Evolutionary conservation across 2,888 invertebrate species (phyloP), one percentile per base, ranked within the genome.

Genomic region (Tachina fera): DNA sequence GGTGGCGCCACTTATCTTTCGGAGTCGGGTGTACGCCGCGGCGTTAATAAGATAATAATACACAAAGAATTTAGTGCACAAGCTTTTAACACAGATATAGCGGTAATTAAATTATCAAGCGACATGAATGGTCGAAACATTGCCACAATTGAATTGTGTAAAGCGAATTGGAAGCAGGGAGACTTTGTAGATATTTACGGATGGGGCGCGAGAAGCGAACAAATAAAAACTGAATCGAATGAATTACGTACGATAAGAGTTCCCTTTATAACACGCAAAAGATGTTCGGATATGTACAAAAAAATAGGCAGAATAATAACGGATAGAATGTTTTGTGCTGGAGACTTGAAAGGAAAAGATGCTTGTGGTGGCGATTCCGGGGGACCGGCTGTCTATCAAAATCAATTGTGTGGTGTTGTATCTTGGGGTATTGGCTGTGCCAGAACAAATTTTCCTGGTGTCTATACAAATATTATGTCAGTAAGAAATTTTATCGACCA

Each of bases 391-490:
- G 88, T 90, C 10, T 88, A 80, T 71, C 87, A 87, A 4, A 89
- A 90, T 3, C 79, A 89, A 67, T 87, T 92, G 88, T 87, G 92
- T 95, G 97, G 96, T n/a, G 93, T 97, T 8, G 96, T 96, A 0
- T 96, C 96, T 0, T 92, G 89, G 84, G 92, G 91, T 22, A 74
- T 88, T 39, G 88, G 89, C 0, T 92, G 91, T 63, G 92, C 89
- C 31, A 87, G 88, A 88, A 94, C 95, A 0, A 94, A 95, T 87
- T 95, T 94, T 89, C 97, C 97, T 0, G 97, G 97, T 0, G 96
- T 97, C 4, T 97, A 97, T 91, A 94, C 96, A 0, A 93, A 96
- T 82, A 96, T 96, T 22, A 88, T 88, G 6, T 81, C 31, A 56
- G 88, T 91, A 14, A 82, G 89, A 41, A 58, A 65, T 49, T 88